Base-by-base conservation (phyloP, 1,140 invertebrate genomes). In the Danaus melanippus region DNA sequence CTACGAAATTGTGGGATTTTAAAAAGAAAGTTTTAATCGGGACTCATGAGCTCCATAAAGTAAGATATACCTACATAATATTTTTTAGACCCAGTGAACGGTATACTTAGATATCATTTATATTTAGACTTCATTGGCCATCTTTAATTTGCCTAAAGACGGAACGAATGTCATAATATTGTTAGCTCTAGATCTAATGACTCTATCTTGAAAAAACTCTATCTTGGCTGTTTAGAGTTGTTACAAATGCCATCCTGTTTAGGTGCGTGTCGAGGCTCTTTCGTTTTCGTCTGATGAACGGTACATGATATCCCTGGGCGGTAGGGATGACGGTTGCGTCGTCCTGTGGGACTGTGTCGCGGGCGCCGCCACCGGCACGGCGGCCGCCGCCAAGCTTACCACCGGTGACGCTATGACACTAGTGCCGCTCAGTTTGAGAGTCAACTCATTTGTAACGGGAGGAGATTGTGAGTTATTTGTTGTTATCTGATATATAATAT, bases 1-100 rank as follows among this genome's bases (percentile, higher is more conserved):
- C 89, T 58, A 92, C 96, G 0, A 96, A 96, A 63, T 77, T 98
- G 11, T 98, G 96, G 96, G 91, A 96, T 73, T 97, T 93, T 71
- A 88, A 91, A 8, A 88, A 87, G 43, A 90, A 88, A 57, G 86
- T 79, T 40, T 76, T 91, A 46, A 78, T 93, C 44, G 88, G 89
- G 0, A 91, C 89, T 50, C 91, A 97, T 78, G 92, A 93, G 77
- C 85, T 95, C 9, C 96, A 98, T 78, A 96, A 96, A 88, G 92
- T 92, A 12, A 56, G 43, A 2, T 43, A 49, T 21, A n/a, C n/a
- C n/a, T n/a, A 1, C 5, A 50, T 42, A 6, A 32, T 39, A 3
- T 39, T 12, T 40, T 32, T 32, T 7, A 32, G 21, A 32, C 21
- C 21, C 21, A 4, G 21, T 7, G 15, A 32, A 32, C 7, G 2